Evolutionary conservation across 2,888 invertebrate genomes (phyloP), one percentile per base, ranked within the genome.

Genomic region (Cetonia aurata): DNA sequence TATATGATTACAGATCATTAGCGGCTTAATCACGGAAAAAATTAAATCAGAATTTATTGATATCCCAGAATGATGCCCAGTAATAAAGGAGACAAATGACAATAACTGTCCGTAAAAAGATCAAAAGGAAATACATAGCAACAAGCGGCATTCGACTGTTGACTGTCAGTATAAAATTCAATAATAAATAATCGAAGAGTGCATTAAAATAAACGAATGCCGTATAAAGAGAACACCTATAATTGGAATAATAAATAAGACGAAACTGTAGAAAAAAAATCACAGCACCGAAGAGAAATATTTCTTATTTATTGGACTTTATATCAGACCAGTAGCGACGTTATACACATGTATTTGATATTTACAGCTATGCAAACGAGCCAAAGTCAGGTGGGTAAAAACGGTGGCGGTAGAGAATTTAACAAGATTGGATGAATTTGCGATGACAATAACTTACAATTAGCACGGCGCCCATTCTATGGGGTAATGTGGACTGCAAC

Each of bases 311-410:
- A 80, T 81, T 75, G 76, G 76, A 71, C 75, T 76, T 75, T 79
- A 77, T 77, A 75, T 79, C 78, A 80, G 77, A 75, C 77, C 76
- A 76, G 79, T 79, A 79, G 79, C 80, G 75, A 79, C 78, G 75
- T 77, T 71, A 73, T 75, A 80, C 77, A 78, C 77, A 77, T 76
- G 77, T 79, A 79, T 75, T 75, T 75, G 73, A 79, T 79, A 80
- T 80, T 79, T 79, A 80, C 78, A 75, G 74, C 80, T 78, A 80
- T 78, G 79, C 78, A 80, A 79, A 80, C 79, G 75, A 41, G 46
- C 31, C 57, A 41, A 57, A 37, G 41, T 62, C 37, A 68, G 42
- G 50, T 62, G 50, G 48, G 50, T 50, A 62, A 48, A 50, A 55
- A 62, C 55, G 57, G 59, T 62, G 62, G 62, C 62, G 62, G 62